Base-by-base conservation (phyloP, 2,113 vertebrate species). In the Oncorhynchus masou region DNA sequence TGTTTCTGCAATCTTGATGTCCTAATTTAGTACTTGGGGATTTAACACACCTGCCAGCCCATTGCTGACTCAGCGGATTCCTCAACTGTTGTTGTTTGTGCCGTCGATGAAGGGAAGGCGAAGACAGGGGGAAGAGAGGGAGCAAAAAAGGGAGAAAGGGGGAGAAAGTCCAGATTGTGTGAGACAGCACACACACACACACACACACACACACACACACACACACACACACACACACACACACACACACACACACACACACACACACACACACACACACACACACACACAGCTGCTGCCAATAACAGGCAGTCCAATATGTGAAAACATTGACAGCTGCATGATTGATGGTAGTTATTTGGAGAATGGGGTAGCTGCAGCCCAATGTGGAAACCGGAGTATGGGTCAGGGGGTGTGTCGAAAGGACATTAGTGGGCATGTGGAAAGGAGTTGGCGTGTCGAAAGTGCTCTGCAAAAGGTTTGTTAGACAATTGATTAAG, bases 331-430 rank as follows among this genome's bases (percentile, higher is more conserved):
- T 94, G 96, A 94, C 94, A 93, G 90, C 92, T 70, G 84, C 83
- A 91, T 96, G 95, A 96, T 96, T 96, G 94, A 96, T 96, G 94
- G 94, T 89, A 91, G 93, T 95, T 96, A 95, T 96, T 96, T 95
- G 94, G 94, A 39, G 34, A 39, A 39, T 1, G 34, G 7, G 34
- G 34, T 39, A 9, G 34, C 34, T 39, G 7, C 34, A 39, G 34
- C 34, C 34, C 34, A 39, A 39, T 39, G 7, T 39, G 34, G 34
- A 7, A 39, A 9, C 34, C 7, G 8, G 34, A 39, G 34, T 39
- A 39, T 39, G 34, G 93, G 94, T 93, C 94, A 31, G 94, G 8
- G 34, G 93, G 94, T 93, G 94, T 68, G 94, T 91, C 34, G 7
- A 39, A 39, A 34, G 5, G 6, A 34, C 34, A 34, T 6, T 34